Conservation (phyloP, 1,140 invertebrate genomes). For the Eciton burchellii region DNA sequence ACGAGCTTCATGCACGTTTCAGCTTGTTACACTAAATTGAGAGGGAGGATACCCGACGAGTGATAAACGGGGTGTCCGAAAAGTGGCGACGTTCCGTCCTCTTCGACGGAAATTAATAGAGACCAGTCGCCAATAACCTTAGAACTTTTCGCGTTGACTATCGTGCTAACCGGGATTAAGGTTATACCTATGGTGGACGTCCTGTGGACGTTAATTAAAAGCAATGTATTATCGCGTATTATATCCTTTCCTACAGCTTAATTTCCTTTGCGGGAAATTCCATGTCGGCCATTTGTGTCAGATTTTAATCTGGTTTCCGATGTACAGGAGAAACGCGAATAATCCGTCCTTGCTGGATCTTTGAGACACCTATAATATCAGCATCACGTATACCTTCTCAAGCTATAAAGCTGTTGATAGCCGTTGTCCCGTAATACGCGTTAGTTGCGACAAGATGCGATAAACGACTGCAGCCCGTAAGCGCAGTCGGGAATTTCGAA, state of each 20-base stretch:
- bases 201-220: too few relatives aligned
- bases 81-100: not conserved
- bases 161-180: not conserved
- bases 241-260: not conserved
- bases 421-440: conserved; percentile 21
- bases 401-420: conserved; percentile 27
- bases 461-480: conserved; percentile 16
- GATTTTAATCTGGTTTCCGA: not conserved
- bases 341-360: not conserved
- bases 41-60: not conserved
- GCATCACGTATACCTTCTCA: not conserved
- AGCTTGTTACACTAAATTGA: conserved; percentile 12
- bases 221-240: not conserved
- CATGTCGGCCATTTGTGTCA: too few relatives aligned
- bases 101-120: not conserved
- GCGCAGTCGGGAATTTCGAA: conserved; percentile 1
- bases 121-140: not conserved
- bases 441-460: conserved; percentile 29
- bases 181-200: too few relatives aligned
- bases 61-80: not conserved
- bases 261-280: not conserved
- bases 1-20: not conserved
- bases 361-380: not conserved
- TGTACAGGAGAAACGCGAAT: not conserved
- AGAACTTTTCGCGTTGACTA: conserved; percentile 24